Base-by-base conservation (phyloP, 2,888 invertebrate genomes). In the Drymonia ruficornis region DNA sequence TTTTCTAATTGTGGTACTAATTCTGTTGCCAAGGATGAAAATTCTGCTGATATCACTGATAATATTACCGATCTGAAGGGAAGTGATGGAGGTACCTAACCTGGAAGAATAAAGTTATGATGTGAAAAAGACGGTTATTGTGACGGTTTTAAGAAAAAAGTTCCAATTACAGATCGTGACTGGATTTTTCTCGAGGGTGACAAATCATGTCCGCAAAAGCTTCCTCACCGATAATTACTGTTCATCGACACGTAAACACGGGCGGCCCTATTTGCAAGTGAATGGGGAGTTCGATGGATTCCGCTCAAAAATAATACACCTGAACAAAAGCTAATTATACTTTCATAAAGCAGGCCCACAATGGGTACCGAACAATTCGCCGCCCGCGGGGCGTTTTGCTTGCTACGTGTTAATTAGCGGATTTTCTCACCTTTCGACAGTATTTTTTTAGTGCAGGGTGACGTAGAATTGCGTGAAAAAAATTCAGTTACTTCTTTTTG, bases 361-460 rank as follows among this genome's bases (percentile, higher is more conserved):
- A 87, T 84, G 77, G 82, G 56, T 70, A 67, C 69, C 76, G 76
- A 74, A 77, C 83, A 77, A 80, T 77, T 63, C 70, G 77, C 79
- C 76, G 70, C 83, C 79, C 68, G 76, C 67, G 66, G 87, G 82
- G 83, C 79, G 83, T 65, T 67, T 19, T 49, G 65, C 70, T 68
- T 67, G 70, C 75, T 67, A 81, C 72, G 83, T 84, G 84, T 79
- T 91, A 89, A 92, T 91, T 91, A 91, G 80, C 77, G 70, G 84
- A 87, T 85, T 90, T 91, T 92, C 91, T 91, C 91, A 92, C 91
- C 91, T 91, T 83, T 71, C 63, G 67, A 84, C 82, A 86, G 83
- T 78, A 74, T 83, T 85, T 86, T 86, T 86, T 84, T 72, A 59
- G 55, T 59, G 62, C 65, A 63, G 65, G 59, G 58, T 53, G 52